Base-by-base conservation (phyloP, 1,140 invertebrate genomes). In the Maconellicoccus hirsutus region DNA sequence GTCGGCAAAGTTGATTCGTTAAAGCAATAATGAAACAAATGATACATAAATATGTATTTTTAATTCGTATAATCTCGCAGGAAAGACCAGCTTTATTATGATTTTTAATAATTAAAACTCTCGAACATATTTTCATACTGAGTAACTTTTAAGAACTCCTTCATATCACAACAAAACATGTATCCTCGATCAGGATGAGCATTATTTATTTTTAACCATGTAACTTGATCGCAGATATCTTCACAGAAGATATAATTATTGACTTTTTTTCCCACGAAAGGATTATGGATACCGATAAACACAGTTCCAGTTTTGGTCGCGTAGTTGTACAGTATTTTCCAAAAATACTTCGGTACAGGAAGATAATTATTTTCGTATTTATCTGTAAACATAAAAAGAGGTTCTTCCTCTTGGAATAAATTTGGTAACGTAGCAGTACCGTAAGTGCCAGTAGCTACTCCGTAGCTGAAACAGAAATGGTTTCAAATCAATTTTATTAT, bases 241-340 rank as follows among this genome's bases (percentile, higher is more conserved):
- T 73, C 69, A 39, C 76, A 75, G 22, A 75, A 52, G 26, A 72
- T n/a, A 4, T 66, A 33, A 4, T 21, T 22, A 8, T 70, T 71
- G 16, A n/a, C 1, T 12, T 59, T 71, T 25, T 39, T 61, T 26
- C 71, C 29, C 12, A 19, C 8, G 22, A 70, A 73, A 7, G 76
- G 76, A 71, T 77, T 76, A 39, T 77, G 76, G 12, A 76, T 23
- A 38, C 74, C 74, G 22, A 76, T 69, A n/a, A 77, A 59, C 1
- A 73, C 76, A 1, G 75, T 73, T 8, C 71, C 75, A n/a, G 12
- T 26, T 19, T 71, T 70, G 0, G 14, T 71, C 0, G 33, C 6
- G 0, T 38, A 8, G 22, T 76, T 52, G 59, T 70, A 59, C 12
- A 73, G n/a, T 16, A 76, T 73, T 69, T 76, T 73, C 74, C 74